Evolutionary conservation across 2,888 invertebrate species (phyloP), one percentile per base, ranked within the genome.

Genomic region (Ceriagrion tenellum): DNA sequence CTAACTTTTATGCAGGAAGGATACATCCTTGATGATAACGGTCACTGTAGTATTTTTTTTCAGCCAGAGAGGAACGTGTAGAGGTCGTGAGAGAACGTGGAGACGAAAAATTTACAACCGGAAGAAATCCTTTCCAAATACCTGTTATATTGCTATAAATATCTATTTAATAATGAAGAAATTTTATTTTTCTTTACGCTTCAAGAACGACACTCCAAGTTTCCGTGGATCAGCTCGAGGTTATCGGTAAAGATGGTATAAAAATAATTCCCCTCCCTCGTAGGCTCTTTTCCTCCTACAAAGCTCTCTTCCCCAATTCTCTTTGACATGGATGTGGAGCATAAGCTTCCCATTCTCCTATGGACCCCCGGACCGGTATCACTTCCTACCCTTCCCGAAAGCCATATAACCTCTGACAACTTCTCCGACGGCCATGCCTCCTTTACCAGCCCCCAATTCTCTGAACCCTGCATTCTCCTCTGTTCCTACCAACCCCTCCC

Each of bases 331-430:
- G 30, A 13, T 35, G 81, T 18, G 81, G 13, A 81, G 35, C 81
- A 81, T 30, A 81, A 81, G 81, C 81, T 81, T 81, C 81, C 30
- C 81, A 81, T 81, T 26, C 81, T 81, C 81, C 35, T 35, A 16
- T 69, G 69, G 69, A 69, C 16, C 81, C 81, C 81, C 59, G 13
- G 13, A 12, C 69, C 69, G 26, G 16, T 35, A 35, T 81, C 81
- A 81, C 89, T 55, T 47, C 55, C 47, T 26, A 59, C 89, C 55
- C 89, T 18, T 8, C 0, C n/a, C 40, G 16, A 40, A 16, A 20
- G 8, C 88, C 88, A 88, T 40, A 26, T 69, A 23, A 23, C 69
- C 69, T 26, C 69, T 69, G 69, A 81, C 81, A 81, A 81, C 35
- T 18, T 35, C 81, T n/a, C 55, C 89, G 10, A 40, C 55, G 13